Conservation (phyloP, 2,113 vertebrate species). For the Rana temporaria region DNA sequence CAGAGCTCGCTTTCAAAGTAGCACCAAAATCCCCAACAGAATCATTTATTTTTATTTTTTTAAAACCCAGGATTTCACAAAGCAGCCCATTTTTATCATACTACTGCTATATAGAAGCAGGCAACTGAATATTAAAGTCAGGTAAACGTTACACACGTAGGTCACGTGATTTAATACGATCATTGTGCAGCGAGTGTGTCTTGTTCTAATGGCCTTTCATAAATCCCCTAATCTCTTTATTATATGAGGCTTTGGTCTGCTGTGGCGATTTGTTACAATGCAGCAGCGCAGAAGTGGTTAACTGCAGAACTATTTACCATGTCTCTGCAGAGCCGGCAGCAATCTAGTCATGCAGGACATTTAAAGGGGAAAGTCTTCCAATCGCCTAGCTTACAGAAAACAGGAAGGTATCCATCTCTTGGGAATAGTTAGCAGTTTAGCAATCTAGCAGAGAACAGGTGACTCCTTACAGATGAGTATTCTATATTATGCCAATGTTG, state of each 20-base stretch:
- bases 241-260: neutral
- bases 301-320: neutral
- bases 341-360: neutral
- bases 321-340: neutral
- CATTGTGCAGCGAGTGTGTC: neutral
- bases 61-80: neutral
- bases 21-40: neutral
- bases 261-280: neutral
- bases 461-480: too few relatives aligned
- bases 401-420: too few relatives aligned
- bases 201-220: conserved; percentile 24
- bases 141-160: neutral
- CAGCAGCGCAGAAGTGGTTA: conserved; percentile 19
- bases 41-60: too few relatives aligned
- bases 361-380: conserved; percentile 16
- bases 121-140: neutral
- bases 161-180: neutral
- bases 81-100: neutral
- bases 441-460: too few relatives aligned
- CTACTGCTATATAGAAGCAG: neutral
- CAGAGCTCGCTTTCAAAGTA: neutral
- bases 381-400: neutral
- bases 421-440: too few relatives aligned
- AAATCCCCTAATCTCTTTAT: conserved; percentile 38
- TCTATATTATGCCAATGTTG: too few relatives aligned